Percentiles rank a stretch among this genome's conserved stretches.
phyloP scores from a whole-genome alignment of 2,797 vertebrate genomes.

The Tangara arthus region DNA sequence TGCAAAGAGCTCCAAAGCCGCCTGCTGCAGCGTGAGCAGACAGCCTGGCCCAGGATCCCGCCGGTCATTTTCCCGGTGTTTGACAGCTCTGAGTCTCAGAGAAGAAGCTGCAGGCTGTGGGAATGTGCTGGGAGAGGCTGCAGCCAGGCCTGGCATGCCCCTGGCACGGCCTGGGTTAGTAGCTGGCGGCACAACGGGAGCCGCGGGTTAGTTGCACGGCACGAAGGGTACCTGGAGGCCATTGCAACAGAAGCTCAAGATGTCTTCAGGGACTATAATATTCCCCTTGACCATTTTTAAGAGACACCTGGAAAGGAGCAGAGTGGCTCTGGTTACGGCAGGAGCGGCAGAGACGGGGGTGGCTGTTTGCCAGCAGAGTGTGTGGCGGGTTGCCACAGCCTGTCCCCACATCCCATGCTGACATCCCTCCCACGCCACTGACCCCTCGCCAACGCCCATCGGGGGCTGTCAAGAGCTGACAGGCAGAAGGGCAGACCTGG shows the following conservation, averaged over 20 bases:
- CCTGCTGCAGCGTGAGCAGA: not conserved
- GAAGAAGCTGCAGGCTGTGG: accelerated
- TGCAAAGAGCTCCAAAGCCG: not conserved
- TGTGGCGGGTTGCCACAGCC: accelerated
- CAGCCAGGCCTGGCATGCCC: not conserved
- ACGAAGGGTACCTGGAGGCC: conserved; percentile 22
- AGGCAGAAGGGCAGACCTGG: accelerated
- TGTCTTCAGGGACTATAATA: conserved; percentile 28
- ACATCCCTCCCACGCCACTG: not conserved
- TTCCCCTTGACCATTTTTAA: conserved; percentile 54
- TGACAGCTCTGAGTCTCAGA: not conserved
- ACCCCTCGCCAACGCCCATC: not conserved
- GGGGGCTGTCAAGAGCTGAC: not conserved
- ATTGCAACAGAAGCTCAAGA: conserved; percentile 57
- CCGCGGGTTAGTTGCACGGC: not conserved
- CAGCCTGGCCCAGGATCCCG: not conserved
- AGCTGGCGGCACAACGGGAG: not conserved
- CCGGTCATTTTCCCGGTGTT: accelerated
- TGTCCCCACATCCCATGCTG: not conserved
- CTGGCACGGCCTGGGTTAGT: not conserved
- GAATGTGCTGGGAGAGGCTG: accelerated
- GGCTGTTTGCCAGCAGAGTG: accelerated
- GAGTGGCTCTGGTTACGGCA: not conserved
- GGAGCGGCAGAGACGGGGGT: accelerated
- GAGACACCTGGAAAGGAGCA: conserved; percentile 51